phyloP scores from a whole-genome alignment of 2,113 vertebrate genomes.

The Nasalis larvatus region DNA sequence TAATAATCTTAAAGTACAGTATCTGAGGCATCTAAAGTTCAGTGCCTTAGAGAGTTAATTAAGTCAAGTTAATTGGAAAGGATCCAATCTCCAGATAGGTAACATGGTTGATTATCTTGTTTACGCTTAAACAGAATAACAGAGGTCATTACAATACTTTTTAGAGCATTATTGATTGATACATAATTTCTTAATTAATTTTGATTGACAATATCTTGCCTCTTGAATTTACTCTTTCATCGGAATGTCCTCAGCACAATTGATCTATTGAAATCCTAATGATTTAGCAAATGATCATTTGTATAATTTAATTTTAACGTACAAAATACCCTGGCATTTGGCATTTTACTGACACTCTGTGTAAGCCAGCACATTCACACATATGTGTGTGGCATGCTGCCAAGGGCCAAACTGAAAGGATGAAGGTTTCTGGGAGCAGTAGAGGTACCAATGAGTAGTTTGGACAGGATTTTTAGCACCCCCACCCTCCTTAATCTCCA shows the following conservation, averaged over 20 bases:
- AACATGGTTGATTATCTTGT: constrained; percentile 80
- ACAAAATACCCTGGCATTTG: not conserved
- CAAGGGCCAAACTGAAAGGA: not conserved
- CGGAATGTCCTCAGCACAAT: constrained; percentile 23
- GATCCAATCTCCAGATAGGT: constrained; percentile 82
- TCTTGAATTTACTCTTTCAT: constrained; percentile 60
- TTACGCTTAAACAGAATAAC: constrained; percentile 81
- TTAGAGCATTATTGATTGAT: constrained; percentile 80
- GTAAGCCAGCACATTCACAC: not conserved
- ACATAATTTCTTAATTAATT: constrained; percentile 83
- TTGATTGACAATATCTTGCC: constrained; percentile 77
- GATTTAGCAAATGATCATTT: constrained; percentile 25
- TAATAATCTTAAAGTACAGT: constrained; percentile 74
- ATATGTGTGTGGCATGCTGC: not conserved
- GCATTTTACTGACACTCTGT: not conserved
- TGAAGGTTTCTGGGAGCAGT: not conserved
- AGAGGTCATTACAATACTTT: constrained; percentile 80
- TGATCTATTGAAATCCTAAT: constrained; percentile 33
- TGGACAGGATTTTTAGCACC: not conserved
- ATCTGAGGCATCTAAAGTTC: constrained; percentile 80
- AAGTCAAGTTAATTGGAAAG: constrained; percentile 85
- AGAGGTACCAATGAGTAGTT: not conserved
- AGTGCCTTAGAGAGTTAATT: constrained; percentile 85
- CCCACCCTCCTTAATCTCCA: not conserved
- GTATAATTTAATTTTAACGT: constrained; percentile 36